Evolutionary conservation across 2,888 invertebrate genomes (phyloP), one percentile per base, ranked within the genome.

Genomic region (Bruchidius siliquastri): DNA sequence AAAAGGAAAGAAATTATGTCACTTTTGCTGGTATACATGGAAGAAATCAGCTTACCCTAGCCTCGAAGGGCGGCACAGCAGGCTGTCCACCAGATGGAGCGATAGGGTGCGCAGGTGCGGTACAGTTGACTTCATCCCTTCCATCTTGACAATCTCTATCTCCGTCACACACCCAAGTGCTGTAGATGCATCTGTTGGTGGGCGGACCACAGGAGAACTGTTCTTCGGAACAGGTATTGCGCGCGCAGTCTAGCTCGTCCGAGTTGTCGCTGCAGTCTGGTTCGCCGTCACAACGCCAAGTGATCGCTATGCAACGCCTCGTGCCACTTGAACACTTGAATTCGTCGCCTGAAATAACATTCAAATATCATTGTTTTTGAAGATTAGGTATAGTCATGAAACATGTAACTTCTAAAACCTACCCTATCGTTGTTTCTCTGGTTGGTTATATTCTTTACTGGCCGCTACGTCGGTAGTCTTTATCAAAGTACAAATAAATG

Each of bases 241-340:
- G 87, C n/a, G 87, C 89, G 81, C 96, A 96, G 74, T 90, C 89
- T 0, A 81, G 83, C 85, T 96, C 96, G 83, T 96, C 96, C 30
- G 93, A 92, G 13, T 88, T 87, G 81, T 95, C 94, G 0, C 91
- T 88, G 79, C 95, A 96, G 85, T 97, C 96, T n/a, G 88, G 86
- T 79, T 93, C 92, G 10, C 92, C 92, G 85, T 96, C 96, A 86
- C 96, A 97, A 68, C 91, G 90, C 91, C 94, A 94, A 21, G 92
- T 90, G 80, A 88, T 88, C 69, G 94, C 93, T 74, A 95, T 92
- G 80, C 95, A 95, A 69, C 88, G 87, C 3, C 84, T 78, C 20
- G 88, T 89, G 76, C 88, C 88, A 0, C 83, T 77, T 70, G 84
- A 85, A 82, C 92, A 93, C 74, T 87, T 86, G 82, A 92, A 92